These are phyloP conservation scores for Porites cylindrica DNA, from an alignment of 92 coral and sea anemone genomes.

Conservation along the genomic window DNA sequence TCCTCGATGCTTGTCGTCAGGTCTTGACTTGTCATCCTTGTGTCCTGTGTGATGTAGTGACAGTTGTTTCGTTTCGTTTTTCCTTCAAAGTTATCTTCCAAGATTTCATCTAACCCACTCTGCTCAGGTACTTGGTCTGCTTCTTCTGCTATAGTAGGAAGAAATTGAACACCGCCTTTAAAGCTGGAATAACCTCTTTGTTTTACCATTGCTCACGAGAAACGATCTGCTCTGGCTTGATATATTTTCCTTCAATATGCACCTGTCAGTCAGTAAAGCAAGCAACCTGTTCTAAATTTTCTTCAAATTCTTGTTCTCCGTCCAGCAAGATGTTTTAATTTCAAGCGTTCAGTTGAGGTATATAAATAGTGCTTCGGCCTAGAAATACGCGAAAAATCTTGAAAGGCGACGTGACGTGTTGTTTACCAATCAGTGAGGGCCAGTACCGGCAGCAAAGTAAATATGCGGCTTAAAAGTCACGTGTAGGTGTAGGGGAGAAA, in stretches of 20 bases:
- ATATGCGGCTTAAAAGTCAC: slow-evolving; percentile 30
- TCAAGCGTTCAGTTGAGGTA: slow-evolving; percentile 2
- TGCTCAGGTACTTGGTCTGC: neutral
- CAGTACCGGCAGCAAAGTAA: slow-evolving; percentile 18
- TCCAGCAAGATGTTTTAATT: neutral
- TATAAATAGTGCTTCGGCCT: slow-evolving; percentile 9
- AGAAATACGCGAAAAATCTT: slow-evolving; percentile 6
- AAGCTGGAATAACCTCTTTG: neutral
- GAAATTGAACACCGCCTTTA: neutral
- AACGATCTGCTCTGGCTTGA: neutral
- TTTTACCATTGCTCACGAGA: neutral
- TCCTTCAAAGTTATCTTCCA: neutral
- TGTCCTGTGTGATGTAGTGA: neutral
- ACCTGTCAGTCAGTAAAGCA: neutral
- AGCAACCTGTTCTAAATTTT: neutral
- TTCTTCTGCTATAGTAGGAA: slow-evolving; percentile 22
- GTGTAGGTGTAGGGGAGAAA: neutral
- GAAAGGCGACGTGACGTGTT: slow-evolving; percentile 29
- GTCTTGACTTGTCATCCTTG: neutral
- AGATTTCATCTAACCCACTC: neutral
- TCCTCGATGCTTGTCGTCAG: neutral
- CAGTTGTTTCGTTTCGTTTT: neutral
- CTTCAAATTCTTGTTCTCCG: neutral
- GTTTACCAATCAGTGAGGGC: slow-evolving; percentile 3
- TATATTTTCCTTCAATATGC: no score